Evolutionary conservation across 1,140 invertebrate genomes (phyloP), one percentile per base, ranked within the genome.

Genomic region (Aphis gossypii): DNA sequence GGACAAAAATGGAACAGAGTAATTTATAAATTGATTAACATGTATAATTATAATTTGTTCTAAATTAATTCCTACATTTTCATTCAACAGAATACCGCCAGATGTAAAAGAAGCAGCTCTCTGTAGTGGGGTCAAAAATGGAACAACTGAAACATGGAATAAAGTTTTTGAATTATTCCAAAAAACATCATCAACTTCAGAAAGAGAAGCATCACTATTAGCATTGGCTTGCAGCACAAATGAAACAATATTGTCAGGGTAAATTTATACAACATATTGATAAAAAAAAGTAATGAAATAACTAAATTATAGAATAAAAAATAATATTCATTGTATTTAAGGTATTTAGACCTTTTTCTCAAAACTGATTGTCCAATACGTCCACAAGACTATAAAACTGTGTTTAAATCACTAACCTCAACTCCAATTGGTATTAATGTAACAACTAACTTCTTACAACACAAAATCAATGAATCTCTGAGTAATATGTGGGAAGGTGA

Each of bases 71-170:
- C 0, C 0, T 90, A 38, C 2, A 48, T 92, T 93, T 87, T 21
- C 8, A 84, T 2, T 83, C 8, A n/a, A 51, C 44, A 94, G 94
- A 56, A 93, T 94, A 30, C 68, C 68, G 6, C 91, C 94, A 25
- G 94, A 94, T 44, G 94, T 94, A 54, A 94, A 94, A 82, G 92
- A 94, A 82, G 92, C 94, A 21, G 84, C 90, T 0, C 51, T 94
- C 0, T 94, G 94, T 92, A 91, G 60, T 82, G 94, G 94, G 46
- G 44, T 94, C 7, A 93, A 68, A 93, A 54, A 51, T 76, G 94
- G 94, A 60, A 82, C 46, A 35, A 38, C 91, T 56, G 51, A 46
- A 30, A 68, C 90, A 87, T 94, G 94, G 94, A 94, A 94, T 23
- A 48, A 20, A 20, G 91, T 94, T 54, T 94, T 93, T 94, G 25